Conservation (phyloP, 2,888 invertebrate genomes). For the Agriopis marginaria region DNA sequence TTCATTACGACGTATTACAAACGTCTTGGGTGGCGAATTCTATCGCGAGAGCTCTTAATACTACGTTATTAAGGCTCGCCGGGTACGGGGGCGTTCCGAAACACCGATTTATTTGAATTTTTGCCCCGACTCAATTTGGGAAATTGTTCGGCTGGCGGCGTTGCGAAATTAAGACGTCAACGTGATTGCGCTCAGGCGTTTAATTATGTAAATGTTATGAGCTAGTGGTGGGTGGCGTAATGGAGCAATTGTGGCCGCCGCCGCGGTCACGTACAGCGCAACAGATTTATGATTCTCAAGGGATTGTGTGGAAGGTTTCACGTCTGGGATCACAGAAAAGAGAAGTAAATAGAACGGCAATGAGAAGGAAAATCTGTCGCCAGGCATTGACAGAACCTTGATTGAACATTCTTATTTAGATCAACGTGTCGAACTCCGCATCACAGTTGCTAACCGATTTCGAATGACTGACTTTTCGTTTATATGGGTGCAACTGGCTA, state of each 20-base stretch:
- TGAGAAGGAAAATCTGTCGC: too few relatives aligned
- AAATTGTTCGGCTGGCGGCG: conserved; percentile 84
- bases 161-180: conserved; percentile 85
- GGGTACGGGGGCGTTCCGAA: conserved; percentile 71
- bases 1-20: conserved; percentile 85
- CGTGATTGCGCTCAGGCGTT: conserved; percentile 82
- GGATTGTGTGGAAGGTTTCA: conserved; percentile 45
- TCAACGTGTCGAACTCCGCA: too few relatives aligned
- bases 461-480: too few relatives aligned
- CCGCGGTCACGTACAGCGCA: conserved; percentile 76
- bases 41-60: conserved; percentile 85
- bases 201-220: conserved; percentile 85
- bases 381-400: too few relatives aligned
- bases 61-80: conserved; percentile 78
- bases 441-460: too few relatives aligned
- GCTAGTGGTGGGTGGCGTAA: conserved; percentile 81
- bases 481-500: too few relatives aligned
- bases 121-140: conserved; percentile 85
- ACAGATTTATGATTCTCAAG: conserved; percentile 70
- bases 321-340: conserved; percentile 34
- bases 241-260: conserved; percentile 67
- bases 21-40: conserved; percentile 86
- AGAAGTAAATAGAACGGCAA: too few relatives aligned
- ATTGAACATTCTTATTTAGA: too few relatives aligned
- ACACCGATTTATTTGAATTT: conserved; percentile 85